Percentiles rank a stretch among this genome's conserved stretches.
Evolutionary conservation across 2,888 invertebrate genomes (phyloP).

Genomic region (Sminthurinus aureus): DNA sequence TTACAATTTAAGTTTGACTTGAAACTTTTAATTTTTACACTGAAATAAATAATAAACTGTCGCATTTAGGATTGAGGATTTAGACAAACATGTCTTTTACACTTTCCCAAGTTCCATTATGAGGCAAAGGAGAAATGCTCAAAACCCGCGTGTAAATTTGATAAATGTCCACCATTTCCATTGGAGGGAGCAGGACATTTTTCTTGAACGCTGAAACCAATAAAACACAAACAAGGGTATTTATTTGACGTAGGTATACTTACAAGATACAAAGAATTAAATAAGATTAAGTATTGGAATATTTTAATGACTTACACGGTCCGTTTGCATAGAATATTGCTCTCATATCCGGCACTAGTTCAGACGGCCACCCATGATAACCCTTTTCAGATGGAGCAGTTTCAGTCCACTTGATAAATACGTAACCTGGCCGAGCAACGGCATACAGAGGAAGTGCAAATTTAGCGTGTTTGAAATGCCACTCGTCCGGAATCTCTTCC

Average conservation of each 20-base stretch:
- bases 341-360: constrained; percentile 60
- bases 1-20: too few relatives aligned
- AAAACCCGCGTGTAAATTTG: constrained; percentile 65
- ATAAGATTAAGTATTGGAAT: too few relatives aligned
- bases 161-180: constrained; percentile 66
- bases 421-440: constrained; percentile 57
- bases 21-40: too few relatives aligned
- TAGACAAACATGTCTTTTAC: constrained; percentile 52
- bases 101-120: constrained; percentile 62
- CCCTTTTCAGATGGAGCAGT: constrained; percentile 47
- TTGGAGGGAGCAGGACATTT: constrained; percentile 61
- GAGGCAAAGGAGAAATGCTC: constrained; percentile 62
- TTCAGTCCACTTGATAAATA: constrained; percentile 53
- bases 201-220: constrained; percentile 62
- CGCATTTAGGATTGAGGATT: too few relatives aligned
- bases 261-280: too few relatives aligned
- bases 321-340: constrained; percentile 62
- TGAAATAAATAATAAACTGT: too few relatives aligned
- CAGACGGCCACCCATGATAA: constrained; percentile 60
- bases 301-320: constrained; percentile 58
- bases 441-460: constrained; percentile 61
- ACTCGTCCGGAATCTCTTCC: constrained; percentile 64
- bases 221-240: background rate
- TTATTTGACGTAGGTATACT: too few relatives aligned
- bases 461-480: constrained; percentile 64